phyloP scores from a whole-genome alignment of 2,888 invertebrate species.

The Caenorhabditis uteleia region DNA sequence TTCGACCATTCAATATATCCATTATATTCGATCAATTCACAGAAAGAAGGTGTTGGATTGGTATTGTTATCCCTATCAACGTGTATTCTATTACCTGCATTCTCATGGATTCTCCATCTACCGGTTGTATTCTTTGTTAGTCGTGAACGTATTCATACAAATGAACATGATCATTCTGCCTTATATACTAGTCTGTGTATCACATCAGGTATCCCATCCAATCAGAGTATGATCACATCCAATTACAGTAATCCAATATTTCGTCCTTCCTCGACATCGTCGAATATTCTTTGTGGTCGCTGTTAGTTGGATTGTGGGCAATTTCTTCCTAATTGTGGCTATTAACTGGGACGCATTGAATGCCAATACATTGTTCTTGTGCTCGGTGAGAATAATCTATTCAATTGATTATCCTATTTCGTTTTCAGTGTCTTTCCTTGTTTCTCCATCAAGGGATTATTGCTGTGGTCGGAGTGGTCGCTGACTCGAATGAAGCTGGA shows the following conservation, averaged over 20 bases:
- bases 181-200: constrained; percentile 43
- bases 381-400: constrained; percentile 45
- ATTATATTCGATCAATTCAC: not conserved
- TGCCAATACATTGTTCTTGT: constrained; percentile 40
- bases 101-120: constrained; percentile 66
- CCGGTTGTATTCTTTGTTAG: constrained; percentile 60
- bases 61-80: constrained; percentile 61
- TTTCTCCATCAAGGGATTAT: constrained; percentile 63
- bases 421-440: constrained; percentile 54
- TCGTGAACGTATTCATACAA: constrained; percentile 41
- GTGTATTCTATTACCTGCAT: constrained; percentile 59
- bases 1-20: too few species aligned
- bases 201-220: constrained; percentile 31
- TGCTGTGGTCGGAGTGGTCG: constrained; percentile 60
- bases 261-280: constrained; percentile 66
- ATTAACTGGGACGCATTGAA: constrained; percentile 45
- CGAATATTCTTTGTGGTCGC: constrained; percentile 63
- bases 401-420: too few species aligned
- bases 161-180: constrained; percentile 46
- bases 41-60: constrained; percentile 45
- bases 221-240: not conserved
- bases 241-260: constrained; percentile 59
- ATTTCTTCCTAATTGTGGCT: constrained; percentile 53
- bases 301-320: constrained; percentile 58
- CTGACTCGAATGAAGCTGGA: constrained; percentile 66